Percentiles rank a stretch among this genome's conserved stretches.
Conservation (phyloP, 2,888 invertebrate genomes). For the Yponomeuta malinellus region DNA sequence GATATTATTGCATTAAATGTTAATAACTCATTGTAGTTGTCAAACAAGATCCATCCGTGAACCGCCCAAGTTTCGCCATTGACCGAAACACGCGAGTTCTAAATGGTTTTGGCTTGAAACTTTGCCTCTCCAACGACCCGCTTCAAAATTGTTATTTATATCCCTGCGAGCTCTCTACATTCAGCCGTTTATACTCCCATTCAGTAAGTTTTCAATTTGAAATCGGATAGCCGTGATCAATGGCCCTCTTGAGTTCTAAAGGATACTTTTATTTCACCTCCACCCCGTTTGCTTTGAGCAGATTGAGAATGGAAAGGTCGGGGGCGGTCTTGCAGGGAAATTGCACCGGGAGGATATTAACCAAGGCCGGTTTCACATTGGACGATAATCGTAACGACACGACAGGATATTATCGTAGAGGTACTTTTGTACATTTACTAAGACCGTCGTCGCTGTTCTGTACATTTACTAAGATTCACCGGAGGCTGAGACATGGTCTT, state of each 20-base stretch:
- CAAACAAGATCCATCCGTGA: neutral
- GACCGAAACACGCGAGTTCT: neutral
- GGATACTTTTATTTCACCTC: neutral
- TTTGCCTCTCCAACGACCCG: neutral
- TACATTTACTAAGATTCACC: no score
- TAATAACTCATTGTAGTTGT: neutral
- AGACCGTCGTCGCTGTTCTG: no score
- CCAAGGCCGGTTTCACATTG: neutral
- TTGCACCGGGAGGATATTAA: neutral
- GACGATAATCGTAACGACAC: no score
- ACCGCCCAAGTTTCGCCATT: neutral
- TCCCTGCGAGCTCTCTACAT: neutral
- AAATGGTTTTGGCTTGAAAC: neutral
- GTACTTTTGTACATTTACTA: no score
- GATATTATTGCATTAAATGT: neutral
- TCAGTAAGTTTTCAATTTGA: neutral
- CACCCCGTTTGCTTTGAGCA: neutral
- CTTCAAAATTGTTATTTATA: conserved; percentile 1
- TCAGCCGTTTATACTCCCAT: neutral
- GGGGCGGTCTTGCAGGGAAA: neutral
- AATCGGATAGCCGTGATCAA: neutral
- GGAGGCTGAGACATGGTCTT: no score
- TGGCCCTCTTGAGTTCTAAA: neutral
- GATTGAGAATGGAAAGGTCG: neutral
- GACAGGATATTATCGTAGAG: no score